These are phyloP conservation scores for Menidia beryllina DNA, from an alignment of 2,113 vertebrate species.

Conservation along the genomic window DNA sequence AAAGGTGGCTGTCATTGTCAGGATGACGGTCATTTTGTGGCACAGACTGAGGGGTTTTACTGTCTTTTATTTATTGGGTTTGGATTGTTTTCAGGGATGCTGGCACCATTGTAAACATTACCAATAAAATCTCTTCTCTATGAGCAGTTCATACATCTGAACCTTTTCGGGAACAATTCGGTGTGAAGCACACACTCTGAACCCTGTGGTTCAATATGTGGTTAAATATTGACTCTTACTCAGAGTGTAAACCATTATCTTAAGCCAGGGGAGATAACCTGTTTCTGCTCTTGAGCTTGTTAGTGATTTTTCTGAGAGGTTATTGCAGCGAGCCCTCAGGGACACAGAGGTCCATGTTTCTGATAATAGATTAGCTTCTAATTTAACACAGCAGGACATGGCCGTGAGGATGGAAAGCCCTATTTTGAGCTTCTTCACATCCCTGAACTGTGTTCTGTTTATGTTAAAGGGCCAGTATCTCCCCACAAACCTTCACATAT, in stretches of 20 bases:
- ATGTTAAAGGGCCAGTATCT: not conserved
- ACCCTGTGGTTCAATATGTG: conserved; percentile 6
- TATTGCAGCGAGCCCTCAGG: conserved; percentile 8
- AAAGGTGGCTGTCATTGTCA: too few species aligned
- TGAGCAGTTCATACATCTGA: conserved; percentile 11
- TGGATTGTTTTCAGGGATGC: not conserved
- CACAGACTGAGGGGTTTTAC: too few species aligned
- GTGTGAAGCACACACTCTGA: conserved; percentile 18
- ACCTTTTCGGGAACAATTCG: not conserved
- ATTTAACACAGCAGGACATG: conserved; percentile 22
- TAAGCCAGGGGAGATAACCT: conserved; percentile 2
- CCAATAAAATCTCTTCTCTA: not conserved
- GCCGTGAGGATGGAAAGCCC: conserved; percentile 13
- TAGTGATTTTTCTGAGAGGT: conserved; percentile 9
- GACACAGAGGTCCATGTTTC: conserved; percentile 31
- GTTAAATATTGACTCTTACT: conserved; percentile 71
- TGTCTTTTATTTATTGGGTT: too few species aligned
- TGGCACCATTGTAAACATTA: conserved; percentile 3
- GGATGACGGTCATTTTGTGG: too few species aligned
- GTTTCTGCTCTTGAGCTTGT: not conserved
- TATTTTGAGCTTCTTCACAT: conserved; percentile 24
- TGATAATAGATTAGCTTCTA: conserved; percentile 30
- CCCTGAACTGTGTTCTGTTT: conserved; percentile 17
- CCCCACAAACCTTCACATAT: not conserved
- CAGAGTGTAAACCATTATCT: conserved; percentile 58